Base-by-base conservation (phyloP, 2,113 vertebrate genomes). In the Cichladusa arquata region DNA sequence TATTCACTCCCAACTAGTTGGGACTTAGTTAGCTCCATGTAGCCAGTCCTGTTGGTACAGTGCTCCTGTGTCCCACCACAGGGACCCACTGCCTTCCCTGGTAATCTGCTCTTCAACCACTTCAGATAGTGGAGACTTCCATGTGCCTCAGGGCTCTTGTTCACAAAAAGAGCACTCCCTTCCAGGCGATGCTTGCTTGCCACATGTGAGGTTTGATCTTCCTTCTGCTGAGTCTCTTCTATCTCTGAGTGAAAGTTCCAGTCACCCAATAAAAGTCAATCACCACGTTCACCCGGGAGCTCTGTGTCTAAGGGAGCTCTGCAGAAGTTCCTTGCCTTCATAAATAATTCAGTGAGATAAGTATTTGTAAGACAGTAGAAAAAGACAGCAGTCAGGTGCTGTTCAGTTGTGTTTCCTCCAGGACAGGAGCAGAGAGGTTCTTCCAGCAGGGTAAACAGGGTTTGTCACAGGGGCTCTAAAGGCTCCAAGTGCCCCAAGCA, bases 291-390 rank as follows among this genome's bases (percentile, higher is more conserved):
- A 92, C 26, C 42, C 38, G 25, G 71, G 90, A 95, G 36, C n/a
- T 73, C 60, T 51, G 58, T 80, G 66, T 79, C 74, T 80, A 71
- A 85, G 84, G 28, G 14, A 66, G 62, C 70, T 90, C 90, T 85
- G 34, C 67, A 86, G 60, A 38, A 67, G 53, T 72, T 47, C 34
- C 16, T 67, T 34, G 61, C 44, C 40, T 40, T 76, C 4, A 2
- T 80, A 69, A 90, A 91, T 90, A 73, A 85, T 92, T 85, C 62
- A 70, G 16, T 66, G 78, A 84, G 65, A 72, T 38, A 85, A 95
- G 31, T 34, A 58, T 34, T 45, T 86, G 70, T 54, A 53, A 62
- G 45, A 34, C 26, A 71, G 73, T 3, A 61, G 81, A 45, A 36
- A 81, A 85, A 64, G 57, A 44, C 74, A 80, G 47, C 45, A 79